phyloP scores from a whole-genome alignment of 37 sponge, comb jelly and placozoan genomes.

The Chondrosia reniformis region DNA sequence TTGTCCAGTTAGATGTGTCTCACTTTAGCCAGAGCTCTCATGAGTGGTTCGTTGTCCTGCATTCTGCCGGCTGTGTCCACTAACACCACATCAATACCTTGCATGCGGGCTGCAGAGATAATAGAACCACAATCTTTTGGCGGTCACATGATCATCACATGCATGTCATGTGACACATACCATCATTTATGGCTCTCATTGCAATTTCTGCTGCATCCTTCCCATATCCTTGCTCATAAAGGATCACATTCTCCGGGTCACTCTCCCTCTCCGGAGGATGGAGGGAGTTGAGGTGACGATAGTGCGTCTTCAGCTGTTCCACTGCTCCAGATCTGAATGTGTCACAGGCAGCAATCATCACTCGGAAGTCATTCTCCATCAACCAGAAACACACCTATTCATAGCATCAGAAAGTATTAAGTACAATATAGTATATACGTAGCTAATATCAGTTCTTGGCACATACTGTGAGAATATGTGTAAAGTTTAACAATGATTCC shows the following conservation, averaged over 20 bases:
- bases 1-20: too few species aligned
- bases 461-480: too few species aligned
- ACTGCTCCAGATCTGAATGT: conserved; percentile 96
- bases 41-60: conserved; percentile 98
- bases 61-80: conserved; percentile 96
- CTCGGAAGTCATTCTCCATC: conserved; percentile 82
- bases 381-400: conserved; percentile 84
- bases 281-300: conserved; percentile 55
- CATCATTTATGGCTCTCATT: conserved; percentile 71
- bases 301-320: conserved; percentile 93
- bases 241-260: conserved; percentile 46
- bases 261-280: conserved; percentile 64
- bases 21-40: conserved; percentile 93
- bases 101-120: conserved; percentile 47
- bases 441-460: too few species aligned
- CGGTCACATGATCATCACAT: too few species aligned
- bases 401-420: too few species aligned
- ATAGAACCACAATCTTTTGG: not conserved
- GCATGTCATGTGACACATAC: too few species aligned
- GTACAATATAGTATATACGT: too few species aligned
- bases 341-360: conserved; percentile 92
- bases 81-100: conserved; percentile 84
- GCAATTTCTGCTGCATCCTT: conserved; percentile 88
- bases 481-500: too few species aligned
- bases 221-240: conserved; percentile 79